A percentile compares a stretch with the other conserved stretches of the same genome.
Evolutionary conservation across 2,888 invertebrate species (phyloP).

Genomic region (Hydriomena furcata): DNA sequence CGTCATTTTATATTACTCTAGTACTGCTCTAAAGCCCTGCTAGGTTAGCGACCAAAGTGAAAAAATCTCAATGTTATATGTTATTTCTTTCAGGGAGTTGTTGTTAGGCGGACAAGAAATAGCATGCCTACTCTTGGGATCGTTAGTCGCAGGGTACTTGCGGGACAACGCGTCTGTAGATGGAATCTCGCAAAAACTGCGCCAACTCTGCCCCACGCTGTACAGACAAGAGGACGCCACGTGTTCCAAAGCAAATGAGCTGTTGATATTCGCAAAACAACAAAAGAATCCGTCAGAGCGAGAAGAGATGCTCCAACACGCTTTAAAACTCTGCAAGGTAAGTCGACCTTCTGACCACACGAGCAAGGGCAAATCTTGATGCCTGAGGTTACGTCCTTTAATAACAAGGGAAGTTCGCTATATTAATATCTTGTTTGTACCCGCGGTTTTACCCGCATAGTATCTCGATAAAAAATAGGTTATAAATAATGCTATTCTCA

Average conservation of each 20-base stretch:
- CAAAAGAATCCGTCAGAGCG: constrained; percentile 89
- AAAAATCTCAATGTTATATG: background rate
- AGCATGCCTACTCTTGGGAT: constrained; percentile 88
- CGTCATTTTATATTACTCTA: too few species aligned
- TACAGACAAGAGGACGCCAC: constrained; percentile 98
- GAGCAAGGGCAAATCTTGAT: too few species aligned
- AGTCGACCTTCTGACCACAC: constrained; percentile 23
- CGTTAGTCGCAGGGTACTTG: constrained; percentile 95
- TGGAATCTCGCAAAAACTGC: constrained; percentile 92
- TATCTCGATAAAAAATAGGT: too few species aligned
- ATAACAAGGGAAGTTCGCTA: too few species aligned
- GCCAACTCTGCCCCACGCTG: constrained; percentile 96
- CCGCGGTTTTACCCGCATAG: too few species aligned
- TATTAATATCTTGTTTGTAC: too few species aligned
- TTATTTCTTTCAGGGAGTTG: constrained; percentile 83
- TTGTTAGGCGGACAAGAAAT: constrained; percentile 89
- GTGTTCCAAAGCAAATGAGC: constrained; percentile 96
- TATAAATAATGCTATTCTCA: too few species aligned
- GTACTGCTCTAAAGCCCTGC: background rate
- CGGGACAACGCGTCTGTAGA: constrained; percentile 98
- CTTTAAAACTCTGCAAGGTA: constrained; percentile 92
- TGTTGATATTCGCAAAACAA: constrained; percentile 91
- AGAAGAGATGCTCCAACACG: constrained; percentile 89
- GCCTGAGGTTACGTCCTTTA: too few species aligned
- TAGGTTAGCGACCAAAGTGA: too few species aligned